Percentiles rank a stretch among this genome's conserved stretches.
phyloP scores from a whole-genome alignment of 2,797 vertebrate genomes.

The Staurois parvus region DNA sequence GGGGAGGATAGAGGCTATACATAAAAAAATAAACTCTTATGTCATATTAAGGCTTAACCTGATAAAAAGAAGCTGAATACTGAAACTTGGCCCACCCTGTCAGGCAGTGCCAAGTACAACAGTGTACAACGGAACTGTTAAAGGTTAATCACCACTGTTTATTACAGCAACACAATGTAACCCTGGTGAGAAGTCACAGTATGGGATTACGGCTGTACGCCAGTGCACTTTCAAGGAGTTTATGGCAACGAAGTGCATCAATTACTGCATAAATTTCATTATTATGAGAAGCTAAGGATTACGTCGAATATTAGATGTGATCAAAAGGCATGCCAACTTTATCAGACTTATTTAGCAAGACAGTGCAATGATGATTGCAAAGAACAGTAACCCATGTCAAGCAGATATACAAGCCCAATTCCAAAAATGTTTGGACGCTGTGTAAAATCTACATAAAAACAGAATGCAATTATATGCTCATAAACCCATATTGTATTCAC shows the following conservation, averaged over 20 bases:
- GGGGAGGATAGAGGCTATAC: no score
- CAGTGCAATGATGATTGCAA: no score
- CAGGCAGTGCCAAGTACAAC: neutral
- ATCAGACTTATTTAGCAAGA: neutral
- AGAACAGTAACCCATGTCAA: no score
- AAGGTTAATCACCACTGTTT: slow-evolving; percentile 37
- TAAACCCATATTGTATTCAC: no score
- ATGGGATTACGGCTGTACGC: neutral
- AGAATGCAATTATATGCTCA: no score
- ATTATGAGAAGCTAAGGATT: neutral
- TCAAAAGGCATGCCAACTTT: neutral
- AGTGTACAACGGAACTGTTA: slow-evolving; percentile 8
- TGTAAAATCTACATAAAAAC: no score
- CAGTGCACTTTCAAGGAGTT: neutral
- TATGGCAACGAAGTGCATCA: neutral
- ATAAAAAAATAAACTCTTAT: no score
- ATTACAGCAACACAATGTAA: slow-evolving; percentile 29
- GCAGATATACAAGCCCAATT: no score
- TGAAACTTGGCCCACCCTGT: neutral
- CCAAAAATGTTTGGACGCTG: no score
- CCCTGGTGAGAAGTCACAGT: slow-evolving; percentile 3
- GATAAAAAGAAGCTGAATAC: no score
- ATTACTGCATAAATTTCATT: neutral
- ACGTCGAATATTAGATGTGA: neutral
- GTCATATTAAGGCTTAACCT: no score